Percentiles rank a stretch among this genome's conserved stretches.
These are phyloP conservation scores for Daktulosphaira vitifoliae DNA, from an alignment of 1,140 invertebrate genomes.

Conservation along the genomic window DNA sequence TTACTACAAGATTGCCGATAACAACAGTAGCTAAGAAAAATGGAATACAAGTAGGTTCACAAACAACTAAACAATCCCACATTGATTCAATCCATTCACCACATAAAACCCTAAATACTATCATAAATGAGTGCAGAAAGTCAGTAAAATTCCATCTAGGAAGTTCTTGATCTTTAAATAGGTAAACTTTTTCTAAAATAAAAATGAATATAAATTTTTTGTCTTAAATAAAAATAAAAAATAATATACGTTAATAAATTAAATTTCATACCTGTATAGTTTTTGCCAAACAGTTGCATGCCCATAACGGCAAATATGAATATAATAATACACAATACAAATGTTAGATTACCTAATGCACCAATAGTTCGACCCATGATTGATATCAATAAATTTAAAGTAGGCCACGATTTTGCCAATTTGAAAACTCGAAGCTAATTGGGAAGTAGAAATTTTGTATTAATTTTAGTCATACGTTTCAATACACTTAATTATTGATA, in stretches of 20 bases:
- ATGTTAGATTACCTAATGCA: conserved; percentile 93
- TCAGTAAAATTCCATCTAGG: conserved; percentile 96
- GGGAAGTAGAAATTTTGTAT: conserved; percentile 36
- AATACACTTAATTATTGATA: too few relatives aligned
- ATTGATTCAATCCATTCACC: conserved; percentile 99
- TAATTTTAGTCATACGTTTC: too few relatives aligned
- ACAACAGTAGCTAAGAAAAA: conserved; percentile 96
- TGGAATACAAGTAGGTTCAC: conserved; percentile 85
- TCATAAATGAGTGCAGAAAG: conserved; percentile 98
- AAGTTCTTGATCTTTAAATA: conserved; percentile 65
- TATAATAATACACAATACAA: conserved; percentile 95
- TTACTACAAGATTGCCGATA: conserved; percentile 95
- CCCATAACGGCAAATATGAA: conserved; percentile 99
- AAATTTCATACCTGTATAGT: conserved; percentile 62
- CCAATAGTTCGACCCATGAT: conserved; percentile 98
- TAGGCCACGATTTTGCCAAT: conserved; percentile 98
- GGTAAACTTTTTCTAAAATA: conserved; percentile 65
- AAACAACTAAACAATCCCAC: conserved; percentile 94
- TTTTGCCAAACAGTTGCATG: conserved; percentile 94
- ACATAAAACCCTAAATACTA: conserved; percentile 93
- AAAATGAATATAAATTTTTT: neutral
- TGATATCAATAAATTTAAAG: conserved; percentile 93
- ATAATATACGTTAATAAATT: neutral
- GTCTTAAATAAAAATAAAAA: neutral
- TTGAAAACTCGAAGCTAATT: conserved; percentile 95